Base-by-base conservation (phyloP, 1,140 invertebrate species). In the honey bee (Apis mellifera) region DNA sequence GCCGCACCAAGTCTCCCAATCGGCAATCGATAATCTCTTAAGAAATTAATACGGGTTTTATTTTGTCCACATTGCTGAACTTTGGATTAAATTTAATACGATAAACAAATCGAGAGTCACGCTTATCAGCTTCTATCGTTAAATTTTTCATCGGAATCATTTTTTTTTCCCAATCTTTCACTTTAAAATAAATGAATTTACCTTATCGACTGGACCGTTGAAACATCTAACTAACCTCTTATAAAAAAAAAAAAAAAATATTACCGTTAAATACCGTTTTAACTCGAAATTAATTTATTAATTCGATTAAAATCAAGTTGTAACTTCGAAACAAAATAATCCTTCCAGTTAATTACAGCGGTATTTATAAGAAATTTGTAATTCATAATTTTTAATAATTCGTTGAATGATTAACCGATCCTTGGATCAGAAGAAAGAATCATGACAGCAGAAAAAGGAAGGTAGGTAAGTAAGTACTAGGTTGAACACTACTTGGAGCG, bases 401-500 rank as follows among this genome's bases (percentile, higher is more conserved):
- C 5, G 1, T 42, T 42, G 1, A 2, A 9, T 5, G 60, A 70
- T 82, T 66, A 52, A 66, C 2, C 12, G 57, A 62, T 57, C 23
- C 48, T 57, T 15, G 52, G 55, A 72, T 8, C n/a, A 57, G n/a
- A 74, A 65, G 42, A 15, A 64, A 77, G 48, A 48, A 59, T 62
- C 23, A 21, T 9, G 54, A n/a, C 8, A 64, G 72, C 5, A 23
- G 17, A 64, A 69, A 21, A n/a, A 54, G 23, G 21, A 42, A 69
- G 64, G 42, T 50, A 32, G 50, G 57, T n/a, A 59, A n/a, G 57
- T 59, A 59, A 11, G 75, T 85, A 84, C 82, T 86, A 89, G 86
- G 78, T 78, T 84, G 82, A 84, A 89, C 81, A 65, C 76, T 85
- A 80, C 87, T 89, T 84, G 69, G 80, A 88, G 81, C 88, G 89